Evolutionary conservation across 2,888 invertebrate genomes (phyloP).

Genomic region (Spisula solida): DNA sequence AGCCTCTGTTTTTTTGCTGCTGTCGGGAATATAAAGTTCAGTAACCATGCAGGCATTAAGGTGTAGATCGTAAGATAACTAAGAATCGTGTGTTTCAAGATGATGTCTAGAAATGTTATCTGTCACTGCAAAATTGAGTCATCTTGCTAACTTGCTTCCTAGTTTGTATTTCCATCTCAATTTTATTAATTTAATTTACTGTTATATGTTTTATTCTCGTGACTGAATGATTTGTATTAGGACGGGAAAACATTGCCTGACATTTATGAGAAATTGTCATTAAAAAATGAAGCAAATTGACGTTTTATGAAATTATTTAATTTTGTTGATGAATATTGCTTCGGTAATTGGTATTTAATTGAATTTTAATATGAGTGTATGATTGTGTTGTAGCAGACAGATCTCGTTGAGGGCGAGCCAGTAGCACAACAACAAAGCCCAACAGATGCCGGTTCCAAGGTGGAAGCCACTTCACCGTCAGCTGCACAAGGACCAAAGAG

Average conservation of each 20-base stretch:
- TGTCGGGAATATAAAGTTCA: neutral
- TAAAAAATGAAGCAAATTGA: too few species aligned
- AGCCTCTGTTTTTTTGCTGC: neutral
- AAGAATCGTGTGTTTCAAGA: neutral
- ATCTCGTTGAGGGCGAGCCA: slow-evolving; percentile 89
- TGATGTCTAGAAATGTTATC: neutral
- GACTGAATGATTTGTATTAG: too few species aligned
- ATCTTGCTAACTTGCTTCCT: neutral
- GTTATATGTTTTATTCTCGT: too few species aligned
- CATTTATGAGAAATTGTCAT: too few species aligned
- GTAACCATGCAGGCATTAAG: neutral
- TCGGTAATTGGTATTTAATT: slow-evolving; percentile 9
- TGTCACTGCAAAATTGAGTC: neutral
- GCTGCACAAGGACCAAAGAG: slow-evolving; percentile 92
- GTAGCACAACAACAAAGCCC: slow-evolving; percentile 82
- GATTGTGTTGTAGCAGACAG: slow-evolving; percentile 89
- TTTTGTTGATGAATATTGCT: neutral
- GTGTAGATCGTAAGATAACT: neutral
- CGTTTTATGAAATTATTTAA: neutral
- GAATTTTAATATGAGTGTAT: neutral
- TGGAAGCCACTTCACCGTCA: slow-evolving; percentile 66
- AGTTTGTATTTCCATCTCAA: too few species aligned
- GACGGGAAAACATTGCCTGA: too few species aligned
- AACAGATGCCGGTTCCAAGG: slow-evolving; percentile 86
- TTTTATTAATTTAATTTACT: too few species aligned